These are phyloP conservation scores for Arizona elegans DNA, from an alignment of 2,113 vertebrate species.

Conservation along the genomic window DNA sequence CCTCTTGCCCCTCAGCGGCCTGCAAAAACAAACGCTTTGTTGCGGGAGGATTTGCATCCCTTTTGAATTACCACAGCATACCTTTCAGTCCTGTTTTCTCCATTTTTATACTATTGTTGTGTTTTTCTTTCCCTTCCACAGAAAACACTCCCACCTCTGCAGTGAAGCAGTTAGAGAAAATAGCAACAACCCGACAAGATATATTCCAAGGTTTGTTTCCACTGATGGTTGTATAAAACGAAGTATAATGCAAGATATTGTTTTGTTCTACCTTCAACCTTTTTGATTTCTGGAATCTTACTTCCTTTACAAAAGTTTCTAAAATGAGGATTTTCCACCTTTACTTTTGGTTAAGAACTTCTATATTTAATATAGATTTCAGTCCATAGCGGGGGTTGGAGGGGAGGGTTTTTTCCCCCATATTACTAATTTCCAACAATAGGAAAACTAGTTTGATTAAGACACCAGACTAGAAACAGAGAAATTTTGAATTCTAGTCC, in stretches of 20 bases:
- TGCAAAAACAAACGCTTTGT: not conserved
- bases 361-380: not conserved
- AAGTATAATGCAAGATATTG: not conserved
- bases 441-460: not conserved
- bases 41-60: not conserved
- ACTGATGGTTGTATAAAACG: not conserved
- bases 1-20: not conserved
- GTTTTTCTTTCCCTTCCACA: constrained; percentile 41
- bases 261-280: not conserved
- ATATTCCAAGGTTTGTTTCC: constrained; percentile 78
- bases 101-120: not conserved
- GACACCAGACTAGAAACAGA: not conserved
- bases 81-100: not conserved
- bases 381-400: not conserved
- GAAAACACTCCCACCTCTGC: constrained; percentile 67
- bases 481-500: not conserved
- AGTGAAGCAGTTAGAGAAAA: constrained; percentile 76
- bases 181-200: constrained; percentile 78
- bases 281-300: not conserved
- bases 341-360: not conserved
- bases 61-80: not conserved
- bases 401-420: too few relatives aligned
- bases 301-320: not conserved
- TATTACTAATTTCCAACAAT: not conserved
- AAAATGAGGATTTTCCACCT: not conserved